phyloP scores from a whole-genome alignment of 2,888 invertebrate genomes.

The Trichopria drosophilae region DNA sequence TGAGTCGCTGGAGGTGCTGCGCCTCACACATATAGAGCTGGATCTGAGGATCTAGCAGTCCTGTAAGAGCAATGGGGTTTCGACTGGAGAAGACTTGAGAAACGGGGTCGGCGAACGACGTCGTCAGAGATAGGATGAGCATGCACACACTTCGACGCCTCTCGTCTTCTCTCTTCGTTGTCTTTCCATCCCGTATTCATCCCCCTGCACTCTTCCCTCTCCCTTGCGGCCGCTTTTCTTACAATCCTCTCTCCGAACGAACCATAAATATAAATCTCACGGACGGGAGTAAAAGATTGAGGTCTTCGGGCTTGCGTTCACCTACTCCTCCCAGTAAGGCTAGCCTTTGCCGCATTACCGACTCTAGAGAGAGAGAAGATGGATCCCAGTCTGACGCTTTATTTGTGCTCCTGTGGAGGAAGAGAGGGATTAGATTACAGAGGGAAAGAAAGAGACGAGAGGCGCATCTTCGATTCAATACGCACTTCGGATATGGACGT shows the following conservation, averaged over 20 bases:
- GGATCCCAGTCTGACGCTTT: slow-evolving; percentile 38
- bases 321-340: slow-evolving; percentile 30
- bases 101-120: slow-evolving; percentile 30
- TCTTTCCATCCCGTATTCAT: slow-evolving; percentile 28
- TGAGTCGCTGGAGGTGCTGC: no score
- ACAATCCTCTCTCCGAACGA: slow-evolving; percentile 21
- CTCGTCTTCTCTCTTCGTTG: slow-evolving; percentile 11
- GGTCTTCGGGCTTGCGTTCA: slow-evolving; percentile 31
- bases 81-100: slow-evolving; percentile 30
- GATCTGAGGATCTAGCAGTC: no score
- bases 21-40: no score
- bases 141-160: slow-evolving; percentile 24
- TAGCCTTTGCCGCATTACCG: slow-evolving; percentile 31
- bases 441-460: slow-evolving; percentile 3
- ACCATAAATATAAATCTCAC: slow-evolving; percentile 47
- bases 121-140: slow-evolving; percentile 25
- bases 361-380: slow-evolving; percentile 30
- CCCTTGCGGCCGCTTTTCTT: slow-evolving; percentile 32
- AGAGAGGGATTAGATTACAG: slow-evolving; percentile 26
- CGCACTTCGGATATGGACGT: no score
- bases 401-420: slow-evolving; percentile 33
- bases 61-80: slow-evolving; percentile 29
- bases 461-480: no score
- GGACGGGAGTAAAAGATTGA: slow-evolving; percentile 40
- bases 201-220: slow-evolving; percentile 26